Evolutionary conservation across 2,888 invertebrate species (phyloP).

Genomic region (Chrysina gloriosa): DNA sequence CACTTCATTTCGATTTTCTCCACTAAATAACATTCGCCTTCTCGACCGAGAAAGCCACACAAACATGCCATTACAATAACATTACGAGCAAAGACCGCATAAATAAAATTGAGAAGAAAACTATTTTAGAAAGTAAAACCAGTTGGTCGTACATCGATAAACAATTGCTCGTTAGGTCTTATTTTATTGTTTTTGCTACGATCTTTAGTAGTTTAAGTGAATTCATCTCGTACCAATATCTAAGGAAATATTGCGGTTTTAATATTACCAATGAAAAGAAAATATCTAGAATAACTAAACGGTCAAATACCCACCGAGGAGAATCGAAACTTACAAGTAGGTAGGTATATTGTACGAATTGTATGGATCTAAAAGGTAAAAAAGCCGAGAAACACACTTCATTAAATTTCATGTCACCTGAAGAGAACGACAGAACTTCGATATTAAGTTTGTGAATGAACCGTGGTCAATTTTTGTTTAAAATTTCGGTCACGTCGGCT

Average conservation of each 20-base stretch:
- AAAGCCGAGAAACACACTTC: not conserved
- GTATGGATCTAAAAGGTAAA: too few relatives aligned
- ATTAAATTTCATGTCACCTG: constrained; percentile 17
- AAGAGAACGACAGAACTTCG: constrained; percentile 11
- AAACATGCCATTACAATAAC: constrained; percentile 4
- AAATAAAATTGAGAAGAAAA: constrained; percentile 20
- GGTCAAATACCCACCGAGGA: too few relatives aligned
- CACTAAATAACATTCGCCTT: not conserved
- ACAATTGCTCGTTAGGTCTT: constrained; percentile 17
- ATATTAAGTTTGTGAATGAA: constrained; percentile 35
- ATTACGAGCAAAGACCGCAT: constrained; percentile 17
- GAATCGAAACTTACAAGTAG: too few relatives aligned
- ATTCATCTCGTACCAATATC: not conserved
- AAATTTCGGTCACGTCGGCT: constrained; percentile 23
- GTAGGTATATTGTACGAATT: too few relatives aligned
- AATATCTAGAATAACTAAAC: too few relatives aligned
- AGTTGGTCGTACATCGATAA: constrained; percentile 24
- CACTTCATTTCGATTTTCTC: not conserved
- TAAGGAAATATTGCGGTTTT: not conserved
- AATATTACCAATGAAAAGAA: not conserved
- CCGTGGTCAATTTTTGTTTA: constrained; percentile 29
- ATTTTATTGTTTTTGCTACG: constrained; percentile 15
- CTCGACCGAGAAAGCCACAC: not conserved
- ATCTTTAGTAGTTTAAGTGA: not conserved
- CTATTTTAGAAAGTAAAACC: constrained; percentile 30